These are phyloP conservation scores for Macropodus opercularis DNA, from an alignment of 2,797 vertebrate species.

Conservation along the genomic window DNA sequence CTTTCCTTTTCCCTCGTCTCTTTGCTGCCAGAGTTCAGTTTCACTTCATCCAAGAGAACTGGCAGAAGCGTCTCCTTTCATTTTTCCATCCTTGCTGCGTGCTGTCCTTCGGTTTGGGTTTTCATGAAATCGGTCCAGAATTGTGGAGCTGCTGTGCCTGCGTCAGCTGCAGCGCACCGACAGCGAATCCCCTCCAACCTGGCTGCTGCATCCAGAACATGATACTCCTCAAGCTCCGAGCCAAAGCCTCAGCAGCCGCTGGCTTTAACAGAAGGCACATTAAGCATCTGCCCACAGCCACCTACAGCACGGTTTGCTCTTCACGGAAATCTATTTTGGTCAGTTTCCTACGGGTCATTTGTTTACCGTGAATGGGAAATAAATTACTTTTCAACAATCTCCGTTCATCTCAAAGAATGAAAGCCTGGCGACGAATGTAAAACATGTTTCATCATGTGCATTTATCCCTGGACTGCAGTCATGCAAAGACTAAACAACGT, in stretches of 20 bases:
- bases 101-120: slow-evolving; percentile 62
- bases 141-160: slow-evolving; percentile 43
- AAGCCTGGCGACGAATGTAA: slow-evolving; percentile 25
- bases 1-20: slow-evolving; percentile 47
- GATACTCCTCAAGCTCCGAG: slow-evolving; percentile 45
- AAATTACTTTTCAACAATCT: slow-evolving; percentile 26
- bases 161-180: slow-evolving; percentile 39
- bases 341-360: slow-evolving; percentile 25
- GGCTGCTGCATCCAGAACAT: slow-evolving; percentile 64
- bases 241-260: slow-evolving; percentile 67
- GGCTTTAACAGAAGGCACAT: slow-evolving; percentile 50
- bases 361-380: slow-evolving; percentile 37
- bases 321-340: slow-evolving; percentile 46
- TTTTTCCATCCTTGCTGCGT: slow-evolving; percentile 68
- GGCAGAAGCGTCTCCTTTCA: slow-evolving; percentile 44
- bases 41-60: slow-evolving; percentile 53
- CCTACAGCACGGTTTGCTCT: slow-evolving; percentile 43
- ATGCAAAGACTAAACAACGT: slow-evolving; percentile 25
- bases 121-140: slow-evolving; percentile 56
- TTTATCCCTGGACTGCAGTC: slow-evolving; percentile 7
- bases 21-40: slow-evolving; percentile 59
- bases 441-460: slow-evolving; percentile 19
- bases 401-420: slow-evolving; percentile 30
- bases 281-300: slow-evolving; percentile 44
- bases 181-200: slow-evolving; percentile 45